Base-by-base conservation (phyloP, 1,140 invertebrate genomes). In the Drosophila chauvacae region DNA sequence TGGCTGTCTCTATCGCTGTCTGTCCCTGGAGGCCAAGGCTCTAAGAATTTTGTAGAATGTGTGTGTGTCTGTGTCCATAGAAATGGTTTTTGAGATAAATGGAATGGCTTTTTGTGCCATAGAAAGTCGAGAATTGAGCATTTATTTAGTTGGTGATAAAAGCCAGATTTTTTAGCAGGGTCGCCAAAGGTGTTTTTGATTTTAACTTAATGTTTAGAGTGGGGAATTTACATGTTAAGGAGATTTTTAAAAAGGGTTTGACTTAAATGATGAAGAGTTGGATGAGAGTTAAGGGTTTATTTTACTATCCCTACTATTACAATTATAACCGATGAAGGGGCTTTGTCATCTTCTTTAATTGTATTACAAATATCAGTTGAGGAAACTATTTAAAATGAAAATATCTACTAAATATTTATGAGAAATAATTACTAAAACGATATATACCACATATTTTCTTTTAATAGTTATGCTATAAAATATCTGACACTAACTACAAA, bases 21-120 rank as follows among this genome's bases (percentile, higher is more conserved):
- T 28, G 39, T 51, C 68, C 69, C 68, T 39, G 37, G 69, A 57
- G 69, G 69, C 53, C 69, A 71, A 71, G 53, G 44, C 69, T 59
- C 44, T 37, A 28, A n/a, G 30, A 23, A 37, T 45, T 33, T 3
- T 30, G 4, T 44, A 20, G 2, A 1, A n/a, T 41, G n/a, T 14
- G 9, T 26, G 44, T 66, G 28, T 47, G 39, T n/a, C n/a, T 48
- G 33, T 50, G 30, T 20, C 39, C 20, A 20, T 39, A 65, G 39
- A 41, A 71, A 44, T 68, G 37, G 11, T 45, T 53, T 68, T 37
- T 35, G 28, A 48, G 69, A 72, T 72, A 72, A 72, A 72, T 50
- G 55, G n/a, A 72, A 72, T 71, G 37, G 28, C 69, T 71, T 70
- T 58, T 37, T 28, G 35, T 56, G 53, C 20, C 28, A 42, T 23